Evolutionary conservation across 2,113 vertebrate genomes (phyloP).

Genomic region (Sturnus vulgaris): DNA sequence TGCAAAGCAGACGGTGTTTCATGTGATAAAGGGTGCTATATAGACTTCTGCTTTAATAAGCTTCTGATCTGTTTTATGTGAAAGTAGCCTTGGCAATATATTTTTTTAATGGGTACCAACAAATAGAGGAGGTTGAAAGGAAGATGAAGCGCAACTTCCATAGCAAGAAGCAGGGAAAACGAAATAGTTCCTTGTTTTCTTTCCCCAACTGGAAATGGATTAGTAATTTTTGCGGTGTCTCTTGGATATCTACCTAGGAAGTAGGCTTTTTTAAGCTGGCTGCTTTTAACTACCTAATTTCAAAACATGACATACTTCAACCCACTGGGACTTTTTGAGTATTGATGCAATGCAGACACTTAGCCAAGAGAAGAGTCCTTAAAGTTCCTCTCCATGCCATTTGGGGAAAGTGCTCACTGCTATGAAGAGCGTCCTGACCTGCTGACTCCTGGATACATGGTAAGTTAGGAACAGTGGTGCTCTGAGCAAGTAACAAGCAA

Average conservation of each 20-base stretch:
- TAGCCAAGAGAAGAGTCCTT: background rate
- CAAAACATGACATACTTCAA: background rate
- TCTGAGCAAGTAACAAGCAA: background rate
- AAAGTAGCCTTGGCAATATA: background rate
- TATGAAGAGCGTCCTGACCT: background rate
- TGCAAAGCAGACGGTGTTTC: background rate
- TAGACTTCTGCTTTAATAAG: background rate
- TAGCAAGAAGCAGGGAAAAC: background rate
- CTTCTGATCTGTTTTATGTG: background rate
- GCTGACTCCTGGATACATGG: background rate
- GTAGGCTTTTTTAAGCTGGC: background rate
- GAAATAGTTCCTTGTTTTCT: background rate
- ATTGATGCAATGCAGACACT: background rate
- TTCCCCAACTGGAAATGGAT: background rate
- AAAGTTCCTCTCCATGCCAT: accelerated
- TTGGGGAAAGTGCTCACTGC: background rate
- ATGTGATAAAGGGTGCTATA: background rate
- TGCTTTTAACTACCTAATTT: background rate
- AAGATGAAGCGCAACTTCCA: background rate
- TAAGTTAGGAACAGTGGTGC: background rate
- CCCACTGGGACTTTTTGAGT: background rate
- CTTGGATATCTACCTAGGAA: background rate
- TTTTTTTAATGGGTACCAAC: background rate
- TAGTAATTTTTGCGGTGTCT: accelerated
- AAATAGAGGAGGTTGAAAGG: background rate